Evolutionary conservation across 2,888 invertebrate genomes (phyloP), one percentile per base, ranked within the genome.

Genomic region (Bibio marci): DNA sequence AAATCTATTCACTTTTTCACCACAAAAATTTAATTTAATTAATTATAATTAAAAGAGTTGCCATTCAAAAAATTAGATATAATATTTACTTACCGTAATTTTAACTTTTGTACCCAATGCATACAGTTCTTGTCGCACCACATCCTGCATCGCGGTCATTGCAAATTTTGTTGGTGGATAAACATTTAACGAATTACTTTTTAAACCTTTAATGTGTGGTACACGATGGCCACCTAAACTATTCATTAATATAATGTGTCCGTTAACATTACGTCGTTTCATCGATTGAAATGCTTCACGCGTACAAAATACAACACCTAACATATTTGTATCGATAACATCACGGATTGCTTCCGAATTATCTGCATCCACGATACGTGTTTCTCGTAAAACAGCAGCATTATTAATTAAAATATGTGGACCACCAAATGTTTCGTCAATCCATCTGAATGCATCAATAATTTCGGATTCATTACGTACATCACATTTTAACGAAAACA

Each of bases 181-280:
- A 5, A 37, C 25, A 30, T 41, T 43, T 25, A 13, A 37, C 13
- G 42, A 33, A 7, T 32, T 41, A 22, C 22, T 41, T n/a, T n/a
- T 5, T 28, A 13, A 13, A 28, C 13, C 11, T 15, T 37, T 28
- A 14, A 8, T 27, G 6, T 13, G 22, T 27, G 45, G 35, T 39
- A 44, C 12, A 5, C 6, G 4, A 34, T 44, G 44, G 12, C 44
- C 44, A n/a, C 33, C 18, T 6, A 44, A 32, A 14, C 50, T 50
- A 43, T 47, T 46, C 17, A 50, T 47, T 35, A 48, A 46, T 8
- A 50, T 44, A 11, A 50, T 48, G 40, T 49, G 47, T 12, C 49
- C 49, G 18, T 41, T 11, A n/a, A 36, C 37, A 41, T 33, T 3
- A 46, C 43, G 8, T 7, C n/a, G 11, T 28, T 28, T 32, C 32